Evolutionary conservation across 2,888 invertebrate species (phyloP), one percentile per base, ranked within the genome.

Genomic region (Drosophila demipolita): DNA sequence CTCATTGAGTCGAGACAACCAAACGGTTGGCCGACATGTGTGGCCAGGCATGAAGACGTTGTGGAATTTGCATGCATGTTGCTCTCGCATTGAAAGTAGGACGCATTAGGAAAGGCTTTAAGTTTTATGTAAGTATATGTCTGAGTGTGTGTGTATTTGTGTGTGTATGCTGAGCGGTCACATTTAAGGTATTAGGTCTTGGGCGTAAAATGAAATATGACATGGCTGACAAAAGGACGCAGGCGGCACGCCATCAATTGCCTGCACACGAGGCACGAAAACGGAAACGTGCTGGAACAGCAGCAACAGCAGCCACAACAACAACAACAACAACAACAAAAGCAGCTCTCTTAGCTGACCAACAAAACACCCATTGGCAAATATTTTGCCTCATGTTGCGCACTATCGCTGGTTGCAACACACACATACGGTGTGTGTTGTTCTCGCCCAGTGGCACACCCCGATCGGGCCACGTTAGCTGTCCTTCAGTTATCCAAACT

Each of bases 1-100:
- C 82, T 84, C 85, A 89, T 86, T 86, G 87, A 87, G 80, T 89
- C 87, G 87, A 45, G 45, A 87, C 70, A 71, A 74, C 68, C 72
- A 69, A 73, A 40, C 42, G 40, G 55, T 40, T 79, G 87, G 78
- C 84, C 81, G 87, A 88, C 84, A 84, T 84, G 84, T 88, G 84
- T 84, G 84, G 84, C 84, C 84, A 83, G 87, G 89, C 84, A 84
- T 84, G 78, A 87, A 87, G 87, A 78, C 84, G 83, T 84, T 83
- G 87, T 82, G 84, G 84, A 83, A 84, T 84, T 84, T 84, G 84
- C 88, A 88, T 84, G 86, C 83, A 83, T 69, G 79, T 55, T 74
- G 80, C 65, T 66, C 68, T 63, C 29, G 20, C 40, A n/a, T 40
- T 40, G 26, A 66, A 70, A 45, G 63, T 52, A 62, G 85, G 80